These are phyloP conservation scores for Dicrurus megarhynchus DNA, from an alignment of 2,113 vertebrate species.

Conservation along the genomic window DNA sequence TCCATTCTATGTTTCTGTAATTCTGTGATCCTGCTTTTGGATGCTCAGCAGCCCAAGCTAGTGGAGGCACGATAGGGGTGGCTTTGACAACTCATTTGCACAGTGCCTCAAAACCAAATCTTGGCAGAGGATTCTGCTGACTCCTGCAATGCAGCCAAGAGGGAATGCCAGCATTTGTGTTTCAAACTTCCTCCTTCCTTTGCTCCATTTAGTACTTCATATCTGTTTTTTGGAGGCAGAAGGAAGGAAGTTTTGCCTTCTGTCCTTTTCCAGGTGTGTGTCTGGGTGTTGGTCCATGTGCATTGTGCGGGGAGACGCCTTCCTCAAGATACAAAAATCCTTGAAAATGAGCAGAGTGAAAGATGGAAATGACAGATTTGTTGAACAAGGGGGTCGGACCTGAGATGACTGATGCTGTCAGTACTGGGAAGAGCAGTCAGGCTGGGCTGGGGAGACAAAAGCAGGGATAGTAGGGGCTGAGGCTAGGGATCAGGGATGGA, in stretches of 20 bases:
- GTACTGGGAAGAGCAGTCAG: neutral
- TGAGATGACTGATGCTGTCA: neutral
- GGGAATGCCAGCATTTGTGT: neutral
- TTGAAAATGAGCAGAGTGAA: neutral
- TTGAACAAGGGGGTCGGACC: neutral
- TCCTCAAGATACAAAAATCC: neutral
- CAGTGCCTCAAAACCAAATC: neutral
- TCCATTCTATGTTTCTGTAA: neutral
- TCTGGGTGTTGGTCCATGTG: neutral
- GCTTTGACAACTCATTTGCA: slow-evolving; percentile 2
- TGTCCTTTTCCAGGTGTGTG: neutral
- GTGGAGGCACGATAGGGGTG: neutral
- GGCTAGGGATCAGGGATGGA: neutral
- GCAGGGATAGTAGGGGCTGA: neutral
- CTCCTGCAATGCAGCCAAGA: neutral
- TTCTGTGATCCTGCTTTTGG: neutral
- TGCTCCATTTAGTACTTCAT: neutral
- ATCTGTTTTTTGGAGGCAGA: neutral
- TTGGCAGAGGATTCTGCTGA: slow-evolving; percentile 26
- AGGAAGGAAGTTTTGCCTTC: neutral
- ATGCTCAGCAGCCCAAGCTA: neutral
- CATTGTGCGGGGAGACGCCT: neutral
- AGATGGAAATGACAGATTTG: neutral
- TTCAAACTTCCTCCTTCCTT: neutral
- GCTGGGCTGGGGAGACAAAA: neutral